Evolutionary conservation across 2,113 vertebrate species (phyloP), one percentile per base, ranked within the genome.

Genomic region (Myiagra hebetior): DNA sequence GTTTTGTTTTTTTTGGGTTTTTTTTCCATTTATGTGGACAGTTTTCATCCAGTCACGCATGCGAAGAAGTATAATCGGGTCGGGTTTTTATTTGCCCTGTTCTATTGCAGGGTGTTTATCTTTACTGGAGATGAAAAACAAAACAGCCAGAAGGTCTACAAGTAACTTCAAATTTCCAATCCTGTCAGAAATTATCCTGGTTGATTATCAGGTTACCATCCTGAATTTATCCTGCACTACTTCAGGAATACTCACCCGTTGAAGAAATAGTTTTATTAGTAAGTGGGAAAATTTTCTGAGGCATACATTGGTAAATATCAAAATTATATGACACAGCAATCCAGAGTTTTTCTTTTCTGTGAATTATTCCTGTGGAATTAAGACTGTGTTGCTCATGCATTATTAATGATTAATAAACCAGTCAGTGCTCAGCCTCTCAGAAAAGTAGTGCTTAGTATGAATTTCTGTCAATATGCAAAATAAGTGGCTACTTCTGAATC

Each of bases 141-240:
- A 37, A 95, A n/a, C 56, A 96, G 59, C n/a, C 85, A 81, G 67
- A 85, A 97, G 69, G 49, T 84, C 78, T 91, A 60, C 46, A 82
- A 89, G 75, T 80, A 87, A 67, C 91, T 95, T 84, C 53, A 87
- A 24, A 85, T 97, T 87, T 49, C n/a, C 74, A 92, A 7, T 63
- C n/a, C 42, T 78, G 24, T 88, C 78, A 95, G 73, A 91, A 96
- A 63, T 74, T 72, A 70, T 92, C 41, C 77, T 44, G 13, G 13
- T 78, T 96, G 86, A 87, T 82, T 62, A 59, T 82, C 53, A 82
- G 53, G 62, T 49, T 89, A 44, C 65, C 9, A 7, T 93, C 59
- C 47, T 85, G 78, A 82, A 64, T 91, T 89, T 95, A 86, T 91
- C 14, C 12, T 1, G 1, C 27, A 1, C 10, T 81, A 49, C 26